These are phyloP conservation scores for Urophycis tenuis DNA, from an alignment of 2,797 vertebrate species.

Conservation along the genomic window DNA sequence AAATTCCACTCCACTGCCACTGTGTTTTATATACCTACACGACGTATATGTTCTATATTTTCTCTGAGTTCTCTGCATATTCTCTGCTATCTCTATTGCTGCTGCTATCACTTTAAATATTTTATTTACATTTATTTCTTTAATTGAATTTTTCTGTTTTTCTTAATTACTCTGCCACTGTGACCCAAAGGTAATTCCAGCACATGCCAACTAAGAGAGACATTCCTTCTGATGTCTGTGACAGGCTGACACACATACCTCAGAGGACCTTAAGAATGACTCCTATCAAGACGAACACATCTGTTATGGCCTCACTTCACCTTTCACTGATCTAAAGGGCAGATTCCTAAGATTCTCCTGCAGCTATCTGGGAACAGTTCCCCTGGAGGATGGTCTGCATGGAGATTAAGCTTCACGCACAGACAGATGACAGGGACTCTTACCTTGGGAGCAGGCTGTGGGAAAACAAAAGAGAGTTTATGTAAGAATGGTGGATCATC, in stretches of 20 bases:
- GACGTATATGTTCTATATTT: too few species aligned
- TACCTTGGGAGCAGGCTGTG: slow-evolving; percentile 77
- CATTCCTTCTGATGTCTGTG: background rate
- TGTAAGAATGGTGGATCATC: background rate
- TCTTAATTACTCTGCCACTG: too few species aligned
- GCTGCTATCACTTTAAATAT: too few species aligned
- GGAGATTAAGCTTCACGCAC: background rate
- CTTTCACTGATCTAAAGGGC: background rate
- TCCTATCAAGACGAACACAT: background rate
- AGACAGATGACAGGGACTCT: slow-evolving; percentile 22
- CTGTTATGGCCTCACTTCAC: background rate
- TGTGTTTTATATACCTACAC: background rate
- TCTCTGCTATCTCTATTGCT: background rate
- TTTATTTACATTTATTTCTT: too few species aligned
- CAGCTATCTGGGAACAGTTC: background rate
- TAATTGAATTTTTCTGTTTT: too few species aligned
- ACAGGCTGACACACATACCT: background rate
- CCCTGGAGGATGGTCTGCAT: too few species aligned
- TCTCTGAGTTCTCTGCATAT: background rate
- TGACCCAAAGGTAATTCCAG: background rate
- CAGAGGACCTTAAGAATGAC: background rate
- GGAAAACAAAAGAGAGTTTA: slow-evolving; percentile 24
- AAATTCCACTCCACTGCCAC: background rate
- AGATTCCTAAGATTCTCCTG: slow-evolving; percentile 1
- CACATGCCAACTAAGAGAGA: background rate